Evolutionary conservation across 1,140 invertebrate species (phyloP).

Genomic region (Cydia amplana): DNA sequence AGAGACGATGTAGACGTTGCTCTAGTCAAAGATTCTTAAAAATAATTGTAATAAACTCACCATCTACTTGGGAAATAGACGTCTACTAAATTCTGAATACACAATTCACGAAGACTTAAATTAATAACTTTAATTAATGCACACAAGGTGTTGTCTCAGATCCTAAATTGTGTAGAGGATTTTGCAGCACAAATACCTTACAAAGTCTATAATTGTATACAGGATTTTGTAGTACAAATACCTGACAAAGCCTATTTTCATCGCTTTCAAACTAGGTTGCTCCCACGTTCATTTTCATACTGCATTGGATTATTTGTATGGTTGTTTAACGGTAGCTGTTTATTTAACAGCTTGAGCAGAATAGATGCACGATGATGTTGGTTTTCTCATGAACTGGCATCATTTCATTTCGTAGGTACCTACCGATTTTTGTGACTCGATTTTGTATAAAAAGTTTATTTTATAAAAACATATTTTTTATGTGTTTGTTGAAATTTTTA

Average conservation of each 20-base stretch:
- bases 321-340: background rate
- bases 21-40: too few species aligned
- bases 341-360: background rate
- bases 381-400: background rate
- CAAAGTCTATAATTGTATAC: background rate
- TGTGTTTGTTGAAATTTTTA: too few species aligned
- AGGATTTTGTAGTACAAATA: background rate
- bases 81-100: background rate
- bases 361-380: background rate
- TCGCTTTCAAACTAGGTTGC: background rate
- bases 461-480: too few species aligned
- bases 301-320: background rate
- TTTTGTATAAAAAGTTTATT: too few species aligned
- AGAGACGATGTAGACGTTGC: too few species aligned
- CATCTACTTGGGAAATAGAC: background rate
- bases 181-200: background rate
- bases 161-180: conserved; percentile 10
- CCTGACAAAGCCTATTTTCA: background rate
- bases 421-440: background rate
- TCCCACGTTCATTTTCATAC: conserved; percentile 1
- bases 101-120: conserved; percentile 7
- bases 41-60: background rate
- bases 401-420: background rate
- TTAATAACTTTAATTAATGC: background rate
- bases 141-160: background rate